Evolutionary conservation across 1,140 invertebrate species (phyloP).

Genomic region (Drosophila obscura): DNA sequence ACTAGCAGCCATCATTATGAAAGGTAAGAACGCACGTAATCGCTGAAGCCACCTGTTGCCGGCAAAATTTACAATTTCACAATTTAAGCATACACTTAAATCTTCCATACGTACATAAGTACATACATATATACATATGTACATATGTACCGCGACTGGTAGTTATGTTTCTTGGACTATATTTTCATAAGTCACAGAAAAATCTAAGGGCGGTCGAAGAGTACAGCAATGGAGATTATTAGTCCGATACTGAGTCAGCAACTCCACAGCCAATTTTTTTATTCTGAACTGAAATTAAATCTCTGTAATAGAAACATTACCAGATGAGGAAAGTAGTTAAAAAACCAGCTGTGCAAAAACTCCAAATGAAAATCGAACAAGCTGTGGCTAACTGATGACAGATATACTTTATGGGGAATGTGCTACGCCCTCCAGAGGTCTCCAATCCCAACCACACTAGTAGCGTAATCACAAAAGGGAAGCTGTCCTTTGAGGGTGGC

Average conservation of each 20-base stretch:
- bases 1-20: slow-evolving; percentile 76
- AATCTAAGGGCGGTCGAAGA: no score
- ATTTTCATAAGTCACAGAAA: not conserved
- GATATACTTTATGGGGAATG: slow-evolving; percentile 8
- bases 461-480: slow-evolving; percentile 37
- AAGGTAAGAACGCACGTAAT: slow-evolving; percentile 62
- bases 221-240: not conserved
- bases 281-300: slow-evolving; percentile 14
- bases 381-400: slow-evolving; percentile 27
- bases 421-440: not conserved
- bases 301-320: slow-evolving; percentile 34
- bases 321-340: slow-evolving; percentile 17
- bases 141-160: not conserved
- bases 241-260: not conserved
- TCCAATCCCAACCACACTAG: not conserved
- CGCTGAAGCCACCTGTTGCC: slow-evolving; percentile 35
- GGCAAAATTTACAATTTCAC: slow-evolving; percentile 14
- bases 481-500: slow-evolving; percentile 24
- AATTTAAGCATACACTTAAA: no score
- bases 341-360: slow-evolving; percentile 31
- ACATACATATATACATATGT: not conserved
- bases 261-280: no score
- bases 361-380: slow-evolving; percentile 24
- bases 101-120: not conserved
- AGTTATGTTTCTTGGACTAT: not conserved